phyloP scores from a whole-genome alignment of 2,113 vertebrate species.

The Entelurus aequoreus region DNA sequence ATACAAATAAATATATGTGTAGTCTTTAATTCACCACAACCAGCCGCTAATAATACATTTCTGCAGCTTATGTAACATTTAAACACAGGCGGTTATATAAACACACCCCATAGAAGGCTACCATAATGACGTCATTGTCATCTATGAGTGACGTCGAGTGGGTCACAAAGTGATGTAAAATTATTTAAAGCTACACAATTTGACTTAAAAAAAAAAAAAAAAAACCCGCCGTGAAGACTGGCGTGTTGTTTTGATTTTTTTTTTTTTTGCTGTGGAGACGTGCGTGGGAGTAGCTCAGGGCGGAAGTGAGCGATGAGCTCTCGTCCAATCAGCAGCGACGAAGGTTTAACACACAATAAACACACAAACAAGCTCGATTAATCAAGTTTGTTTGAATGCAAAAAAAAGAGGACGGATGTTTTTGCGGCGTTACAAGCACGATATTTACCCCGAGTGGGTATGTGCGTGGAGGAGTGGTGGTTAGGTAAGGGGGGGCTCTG shows the following conservation, averaged over 20 bases:
- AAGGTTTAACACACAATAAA: constrained; percentile 32
- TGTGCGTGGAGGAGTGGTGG: background rate
- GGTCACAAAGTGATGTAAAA: background rate
- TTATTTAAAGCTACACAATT: background rate
- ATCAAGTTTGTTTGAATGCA: background rate
- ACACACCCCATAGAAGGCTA: constrained; percentile 32
- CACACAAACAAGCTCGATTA: constrained; percentile 1
- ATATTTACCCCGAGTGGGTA: background rate
- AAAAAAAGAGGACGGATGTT: background rate
- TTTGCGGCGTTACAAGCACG: background rate
- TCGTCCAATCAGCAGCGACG: constrained; percentile 53
- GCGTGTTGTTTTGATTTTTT: background rate
- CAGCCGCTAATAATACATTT: constrained; percentile 19
- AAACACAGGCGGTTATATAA: constrained; percentile 54
- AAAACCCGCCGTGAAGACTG: background rate
- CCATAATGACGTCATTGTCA: constrained; percentile 46
- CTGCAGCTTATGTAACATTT: constrained; percentile 45
- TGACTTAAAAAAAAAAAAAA: background rate
- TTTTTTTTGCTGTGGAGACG: background rate
- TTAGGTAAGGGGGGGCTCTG: background rate
- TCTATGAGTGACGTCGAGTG: background rate
- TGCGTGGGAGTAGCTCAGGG: background rate
- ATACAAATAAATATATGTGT: background rate
- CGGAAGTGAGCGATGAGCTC: constrained; percentile 46
- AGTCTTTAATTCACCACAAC: background rate